Evolutionary conservation across 2,888 invertebrate genomes (phyloP).

Genomic region (Blomia tropicalis): DNA sequence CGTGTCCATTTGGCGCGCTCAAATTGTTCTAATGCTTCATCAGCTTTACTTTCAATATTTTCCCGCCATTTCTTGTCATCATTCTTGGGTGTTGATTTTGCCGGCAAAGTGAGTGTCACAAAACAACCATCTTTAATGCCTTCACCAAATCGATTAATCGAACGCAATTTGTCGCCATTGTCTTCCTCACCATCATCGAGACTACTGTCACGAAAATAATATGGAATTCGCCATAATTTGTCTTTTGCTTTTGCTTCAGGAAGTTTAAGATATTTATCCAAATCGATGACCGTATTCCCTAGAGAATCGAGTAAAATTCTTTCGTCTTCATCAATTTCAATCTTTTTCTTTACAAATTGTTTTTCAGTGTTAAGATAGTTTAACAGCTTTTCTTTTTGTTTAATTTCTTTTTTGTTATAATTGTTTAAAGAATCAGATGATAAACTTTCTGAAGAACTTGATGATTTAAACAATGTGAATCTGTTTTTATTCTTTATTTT

Average conservation of each 20-base stretch:
- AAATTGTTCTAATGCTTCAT: slow-evolving; percentile 9
- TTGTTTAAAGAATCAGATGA: background rate
- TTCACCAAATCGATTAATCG: slow-evolving; percentile 18
- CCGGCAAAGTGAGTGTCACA: background rate
- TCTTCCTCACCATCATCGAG: background rate
- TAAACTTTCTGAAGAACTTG: background rate
- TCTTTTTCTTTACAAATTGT: slow-evolving; percentile 8
- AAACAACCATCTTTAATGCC: slow-evolving; percentile 17
- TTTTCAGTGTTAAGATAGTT: slow-evolving; percentile 14
- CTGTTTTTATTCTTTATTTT: slow-evolving; percentile 5
- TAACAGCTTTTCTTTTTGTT: slow-evolving; percentile 14
- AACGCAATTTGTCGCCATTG: background rate
- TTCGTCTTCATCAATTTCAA: slow-evolving; percentile 11
- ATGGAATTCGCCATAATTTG: slow-evolving; percentile 20
- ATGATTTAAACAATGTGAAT: background rate
- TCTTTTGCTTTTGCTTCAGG: slow-evolving; percentile 10
- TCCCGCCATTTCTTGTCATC: slow-evolving; percentile 3
- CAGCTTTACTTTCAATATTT: slow-evolving; percentile 15
- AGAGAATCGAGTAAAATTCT: background rate
- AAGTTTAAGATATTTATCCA: slow-evolving; percentile 14
- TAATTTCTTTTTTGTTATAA: background rate
- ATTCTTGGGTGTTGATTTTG: background rate
- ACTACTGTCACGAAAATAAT: background rate
- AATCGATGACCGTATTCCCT: slow-evolving; percentile 13
- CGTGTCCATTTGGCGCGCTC: background rate